These are phyloP conservation scores for Anthrax anthrax DNA, from an alignment of 2,888 invertebrate genomes.

Conservation along the genomic window DNA sequence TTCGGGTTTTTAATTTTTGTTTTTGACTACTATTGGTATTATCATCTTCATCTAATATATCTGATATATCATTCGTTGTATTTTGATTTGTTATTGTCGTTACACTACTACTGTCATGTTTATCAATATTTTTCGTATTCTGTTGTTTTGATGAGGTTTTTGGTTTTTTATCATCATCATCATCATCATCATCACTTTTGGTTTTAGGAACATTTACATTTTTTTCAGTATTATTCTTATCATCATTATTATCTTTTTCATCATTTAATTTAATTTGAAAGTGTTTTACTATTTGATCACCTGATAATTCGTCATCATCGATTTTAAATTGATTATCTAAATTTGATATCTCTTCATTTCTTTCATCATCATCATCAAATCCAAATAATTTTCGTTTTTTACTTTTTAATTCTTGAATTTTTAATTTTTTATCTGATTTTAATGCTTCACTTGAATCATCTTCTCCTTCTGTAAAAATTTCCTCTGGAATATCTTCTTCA, in stretches of 20 bases:
- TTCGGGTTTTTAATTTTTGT: constrained; percentile 7
- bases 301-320: constrained; percentile 29
- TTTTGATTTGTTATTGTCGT: constrained; percentile 28
- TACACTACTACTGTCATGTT: constrained; percentile 13
- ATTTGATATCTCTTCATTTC: too few relatives aligned
- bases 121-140: not conserved
- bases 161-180: constrained; percentile 10
- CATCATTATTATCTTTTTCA: too few relatives aligned
- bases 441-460: too few relatives aligned
- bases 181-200: constrained; percentile 6
- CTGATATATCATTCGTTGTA: constrained; percentile 32
- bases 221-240: too few relatives aligned
- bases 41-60: constrained; percentile 24
- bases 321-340: constrained; percentile 22
- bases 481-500: constrained; percentile 22
- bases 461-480: too few relatives aligned
- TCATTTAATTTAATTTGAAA: constrained; percentile 17
- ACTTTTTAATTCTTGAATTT: too few relatives aligned
- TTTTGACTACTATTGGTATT: constrained; percentile 11
- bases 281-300: constrained; percentile 29
- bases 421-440: too few relatives aligned
- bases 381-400: too few relatives aligned
- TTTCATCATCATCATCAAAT: too few relatives aligned
- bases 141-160: not conserved
- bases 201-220: constrained; percentile 13